Evolutionary conservation across 2,888 invertebrate species (phyloP).

Genomic region (Agrilus biguttatus): DNA sequence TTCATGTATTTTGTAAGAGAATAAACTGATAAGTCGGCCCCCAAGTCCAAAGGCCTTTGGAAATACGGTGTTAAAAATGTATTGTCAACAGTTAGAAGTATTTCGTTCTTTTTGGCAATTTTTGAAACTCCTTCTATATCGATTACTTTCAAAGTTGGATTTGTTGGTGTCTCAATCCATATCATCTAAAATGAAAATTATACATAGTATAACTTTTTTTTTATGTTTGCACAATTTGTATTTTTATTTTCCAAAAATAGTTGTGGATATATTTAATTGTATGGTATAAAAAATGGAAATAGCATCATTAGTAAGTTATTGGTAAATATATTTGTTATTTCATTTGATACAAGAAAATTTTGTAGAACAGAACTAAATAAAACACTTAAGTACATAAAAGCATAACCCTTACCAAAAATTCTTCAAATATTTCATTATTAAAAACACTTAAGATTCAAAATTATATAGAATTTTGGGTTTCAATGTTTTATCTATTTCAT

Average conservation of each 20-base stretch:
- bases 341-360: no score
- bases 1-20: slow-evolving; percentile 18
- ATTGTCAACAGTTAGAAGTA: slow-evolving; percentile 13
- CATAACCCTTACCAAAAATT: no score
- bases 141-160: slow-evolving; percentile 68
- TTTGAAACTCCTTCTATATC: slow-evolving; percentile 59
- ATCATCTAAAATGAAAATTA: slow-evolving; percentile 43
- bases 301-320: no score
- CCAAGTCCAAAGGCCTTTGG: slow-evolving; percentile 17
- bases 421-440: no score
- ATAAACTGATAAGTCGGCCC: slow-evolving; percentile 17
- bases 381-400: no score
- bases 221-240: not conserved
- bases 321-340: no score
- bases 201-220: not conserved
- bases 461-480: no score
- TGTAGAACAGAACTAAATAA: no score
- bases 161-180: slow-evolving; percentile 87
- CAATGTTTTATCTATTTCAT: no score
- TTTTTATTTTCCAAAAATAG: not conserved
- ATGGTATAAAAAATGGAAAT: no score
- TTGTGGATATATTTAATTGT: no score
- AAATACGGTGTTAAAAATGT: slow-evolving; percentile 14
- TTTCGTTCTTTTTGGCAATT: slow-evolving; percentile 33
- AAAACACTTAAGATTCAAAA: no score